Conservation (phyloP, 1,140 invertebrate genomes). For the Calliphora vicina region DNA sequence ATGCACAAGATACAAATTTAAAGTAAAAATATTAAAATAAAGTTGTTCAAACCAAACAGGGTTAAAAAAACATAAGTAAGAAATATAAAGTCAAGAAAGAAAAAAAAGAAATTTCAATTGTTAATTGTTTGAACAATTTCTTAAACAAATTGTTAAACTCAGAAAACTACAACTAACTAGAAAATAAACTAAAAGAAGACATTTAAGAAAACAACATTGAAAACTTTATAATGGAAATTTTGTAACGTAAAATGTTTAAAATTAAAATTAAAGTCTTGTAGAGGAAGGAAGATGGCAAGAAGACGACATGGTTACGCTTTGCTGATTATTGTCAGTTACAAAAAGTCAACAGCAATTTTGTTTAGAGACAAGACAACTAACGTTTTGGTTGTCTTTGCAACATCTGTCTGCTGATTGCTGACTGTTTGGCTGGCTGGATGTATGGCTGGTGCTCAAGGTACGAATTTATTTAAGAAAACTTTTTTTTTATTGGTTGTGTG, state of each 20-base stretch:
- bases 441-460: neutral
- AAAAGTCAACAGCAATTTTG: neutral
- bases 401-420: neutral
- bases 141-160: neutral
- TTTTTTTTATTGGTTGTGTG: neutral
- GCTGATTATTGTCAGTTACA: slow-evolving; percentile 1
- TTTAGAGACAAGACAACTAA: neutral
- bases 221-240: neutral
- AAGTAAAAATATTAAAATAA: neutral
- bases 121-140: neutral
- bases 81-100: neutral
- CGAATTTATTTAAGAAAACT: neutral
- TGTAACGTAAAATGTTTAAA: no score
- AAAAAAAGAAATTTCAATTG: neutral
- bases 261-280: no score
- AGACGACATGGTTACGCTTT: neutral
- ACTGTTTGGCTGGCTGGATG: neutral
- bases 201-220: neutral
- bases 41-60: neutral
- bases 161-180: neutral
- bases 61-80: neutral
- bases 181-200: no score
- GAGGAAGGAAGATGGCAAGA: neutral
- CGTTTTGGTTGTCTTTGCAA: neutral
- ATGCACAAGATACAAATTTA: neutral